phyloP scores from a whole-genome alignment of 2,113 vertebrate genomes.

The Indicator maculatus region DNA sequence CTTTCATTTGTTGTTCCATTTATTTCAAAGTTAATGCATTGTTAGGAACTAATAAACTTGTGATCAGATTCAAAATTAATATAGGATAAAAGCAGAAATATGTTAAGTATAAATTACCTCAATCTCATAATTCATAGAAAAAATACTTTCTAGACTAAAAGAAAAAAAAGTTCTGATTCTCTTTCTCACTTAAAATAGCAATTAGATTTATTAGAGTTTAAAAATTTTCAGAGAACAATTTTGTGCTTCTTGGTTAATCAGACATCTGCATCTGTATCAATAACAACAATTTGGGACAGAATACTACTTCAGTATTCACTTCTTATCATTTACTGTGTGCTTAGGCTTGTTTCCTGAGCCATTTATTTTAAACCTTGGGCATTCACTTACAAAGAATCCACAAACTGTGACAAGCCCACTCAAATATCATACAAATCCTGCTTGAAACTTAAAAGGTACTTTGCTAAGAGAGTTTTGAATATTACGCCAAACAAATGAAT shows the following conservation, averaged over 20 bases:
- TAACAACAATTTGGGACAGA: neutral
- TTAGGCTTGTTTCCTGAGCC: neutral
- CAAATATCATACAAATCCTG: neutral
- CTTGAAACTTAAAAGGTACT: neutral
- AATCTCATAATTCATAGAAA: neutral
- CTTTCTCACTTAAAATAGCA: neutral
- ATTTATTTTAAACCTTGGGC: neutral
- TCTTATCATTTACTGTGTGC: neutral
- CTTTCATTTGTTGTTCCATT: neutral
- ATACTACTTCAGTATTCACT: neutral
- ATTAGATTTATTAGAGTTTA: neutral
- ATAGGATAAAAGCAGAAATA: constrained; percentile 54
- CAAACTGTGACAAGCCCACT: neutral
- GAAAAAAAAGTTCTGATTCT: neutral
- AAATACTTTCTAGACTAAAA: neutral
- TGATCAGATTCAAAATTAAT: constrained; percentile 46
- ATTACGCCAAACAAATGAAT: neutral
- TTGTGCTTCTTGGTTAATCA: neutral
- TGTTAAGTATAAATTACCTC: constrained; percentile 48
- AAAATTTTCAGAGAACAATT: neutral
- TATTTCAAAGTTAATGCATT: neutral
- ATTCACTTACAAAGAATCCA: neutral
- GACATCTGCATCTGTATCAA: neutral
- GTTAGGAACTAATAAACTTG: neutral
- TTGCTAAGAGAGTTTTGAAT: neutral